Base-by-base conservation (phyloP, 2,797 vertebrate species). In the Poecilia velifera region DNA sequence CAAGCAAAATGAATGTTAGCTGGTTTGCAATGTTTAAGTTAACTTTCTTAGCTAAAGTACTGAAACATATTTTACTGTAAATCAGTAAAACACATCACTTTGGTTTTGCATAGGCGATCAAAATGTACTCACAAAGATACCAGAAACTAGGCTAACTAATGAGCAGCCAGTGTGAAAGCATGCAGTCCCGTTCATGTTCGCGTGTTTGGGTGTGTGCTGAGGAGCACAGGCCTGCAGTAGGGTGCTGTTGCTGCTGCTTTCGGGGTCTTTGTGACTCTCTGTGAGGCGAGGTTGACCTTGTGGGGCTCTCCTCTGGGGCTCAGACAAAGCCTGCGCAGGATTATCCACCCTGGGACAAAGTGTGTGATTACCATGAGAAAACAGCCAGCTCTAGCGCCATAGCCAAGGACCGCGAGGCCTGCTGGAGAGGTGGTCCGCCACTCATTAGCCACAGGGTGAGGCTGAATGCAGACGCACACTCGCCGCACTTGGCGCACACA, bases 351-450 rank as follows among this genome's bases (percentile, higher is more conserved):
- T 64, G 75, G 94, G 94, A 96, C 96, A 96, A 96, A 96, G 96
- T 95, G 92, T 93, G 89, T 94, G 91, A 96, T 96, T 96, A 95
- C 90, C 96, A 96, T 96, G 93, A 96, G 94, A 96, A 96, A 96
- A 93, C 90, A 76, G 91, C 85, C 91, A 88, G 93, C 93, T 93
- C 93, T 93, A 94, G 93, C 92, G 85, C 81, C 89, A 87, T 77
- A 89, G 89, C 92, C 86, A 87, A 91, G 91, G 91, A 91, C 91
- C 86, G 92, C 90, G 92, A 93, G 91, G 92, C 93, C 91, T 92
- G 93, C 93, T 93, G 93, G 92, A 94, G 93, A 95, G 94, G 94
- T 93, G 94, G 94, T 92, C 93, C 88, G 90, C 93, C 90, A 94
- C 94, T 95, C 93, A 95, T 95, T 95, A 96, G 94, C 94, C 91